Evolutionary conservation across 2,797 vertebrate genomes (phyloP).

Genomic region (Dallia pectoralis): DNA sequence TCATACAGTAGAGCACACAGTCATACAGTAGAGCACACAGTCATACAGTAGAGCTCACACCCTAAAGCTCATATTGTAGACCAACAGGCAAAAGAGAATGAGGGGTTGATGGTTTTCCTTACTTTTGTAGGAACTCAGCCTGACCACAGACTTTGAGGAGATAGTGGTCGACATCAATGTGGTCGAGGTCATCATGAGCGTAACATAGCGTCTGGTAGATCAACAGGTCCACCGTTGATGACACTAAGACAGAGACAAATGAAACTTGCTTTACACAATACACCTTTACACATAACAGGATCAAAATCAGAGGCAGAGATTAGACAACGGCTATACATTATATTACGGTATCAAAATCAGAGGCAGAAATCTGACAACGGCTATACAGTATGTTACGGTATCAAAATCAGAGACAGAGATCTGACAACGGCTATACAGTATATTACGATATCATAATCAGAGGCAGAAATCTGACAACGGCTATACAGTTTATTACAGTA

Average conservation of each 20-base stretch:
- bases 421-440: neutral
- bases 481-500: too few species aligned
- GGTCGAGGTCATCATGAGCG: conserved; percentile 83
- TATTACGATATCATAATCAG: neutral
- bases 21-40: too few species aligned
- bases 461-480: neutral
- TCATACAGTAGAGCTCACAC: neutral
- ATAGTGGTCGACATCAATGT: conserved; percentile 82
- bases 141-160: conserved; percentile 90
- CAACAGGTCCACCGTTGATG: conserved; percentile 90
- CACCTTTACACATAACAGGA: too few species aligned
- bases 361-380: too few species aligned
- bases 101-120: conserved; percentile 54
- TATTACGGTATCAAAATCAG: too few species aligned
- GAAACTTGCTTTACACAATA: too few species aligned
- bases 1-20: too few species aligned
- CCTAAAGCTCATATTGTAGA: neutral
- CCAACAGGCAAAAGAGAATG: neutral
- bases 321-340: neutral
- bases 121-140: conserved; percentile 92
- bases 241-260: conserved; percentile 69
- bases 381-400: neutral
- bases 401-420: neutral
- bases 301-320: too few species aligned
- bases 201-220: conserved; percentile 95